A percentile compares a stretch with the other conserved stretches of the same genome.
Conservation (phyloP, 2,888 invertebrate genomes). For the Melanotus villosus region DNA sequence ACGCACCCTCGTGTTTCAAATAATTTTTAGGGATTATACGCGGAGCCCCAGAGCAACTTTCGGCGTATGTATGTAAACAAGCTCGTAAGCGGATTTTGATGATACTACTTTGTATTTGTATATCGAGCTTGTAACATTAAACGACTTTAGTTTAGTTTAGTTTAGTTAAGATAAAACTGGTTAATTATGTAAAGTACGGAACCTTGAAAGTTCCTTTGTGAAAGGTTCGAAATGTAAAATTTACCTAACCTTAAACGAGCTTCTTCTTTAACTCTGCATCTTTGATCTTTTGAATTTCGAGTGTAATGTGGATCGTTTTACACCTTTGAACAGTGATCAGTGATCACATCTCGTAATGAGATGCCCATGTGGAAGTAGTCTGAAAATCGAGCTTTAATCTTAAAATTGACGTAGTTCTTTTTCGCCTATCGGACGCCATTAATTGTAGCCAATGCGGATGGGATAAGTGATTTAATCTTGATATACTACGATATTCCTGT, state of each 20-base stretch:
- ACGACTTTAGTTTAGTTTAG: neutral
- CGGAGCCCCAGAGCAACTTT: too few species aligned
- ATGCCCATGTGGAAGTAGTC: neutral
- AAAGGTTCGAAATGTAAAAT: too few species aligned
- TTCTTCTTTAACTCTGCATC: neutral
- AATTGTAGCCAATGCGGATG: constrained; percentile 7
- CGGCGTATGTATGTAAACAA: neutral
- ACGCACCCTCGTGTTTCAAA: too few species aligned
- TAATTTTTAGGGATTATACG: neutral
- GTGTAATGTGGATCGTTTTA: constrained; percentile 23
- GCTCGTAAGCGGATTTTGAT: neutral
- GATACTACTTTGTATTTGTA: constrained; percentile 17
- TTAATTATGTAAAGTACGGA: constrained; percentile 13
- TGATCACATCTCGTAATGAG: constrained; percentile 22
- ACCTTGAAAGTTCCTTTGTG: too few species aligned
- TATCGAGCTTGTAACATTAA: neutral
- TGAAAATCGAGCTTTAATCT: constrained; percentile 8
- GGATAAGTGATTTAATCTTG: constrained; percentile 19
- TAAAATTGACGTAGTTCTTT: neutral
- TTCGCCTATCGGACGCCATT: neutral
- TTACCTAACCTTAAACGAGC: constrained; percentile 12
- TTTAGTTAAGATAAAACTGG: constrained; percentile 6
- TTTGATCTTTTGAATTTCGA: constrained; percentile 12
- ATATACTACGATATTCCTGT: constrained; percentile 11
- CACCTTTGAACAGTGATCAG: constrained; percentile 18